Percentiles rank a stretch among this genome's conserved stretches.
Evolutionary conservation across 2,113 vertebrate species (phyloP).

Genomic region (Ariopsis seemanni): DNA sequence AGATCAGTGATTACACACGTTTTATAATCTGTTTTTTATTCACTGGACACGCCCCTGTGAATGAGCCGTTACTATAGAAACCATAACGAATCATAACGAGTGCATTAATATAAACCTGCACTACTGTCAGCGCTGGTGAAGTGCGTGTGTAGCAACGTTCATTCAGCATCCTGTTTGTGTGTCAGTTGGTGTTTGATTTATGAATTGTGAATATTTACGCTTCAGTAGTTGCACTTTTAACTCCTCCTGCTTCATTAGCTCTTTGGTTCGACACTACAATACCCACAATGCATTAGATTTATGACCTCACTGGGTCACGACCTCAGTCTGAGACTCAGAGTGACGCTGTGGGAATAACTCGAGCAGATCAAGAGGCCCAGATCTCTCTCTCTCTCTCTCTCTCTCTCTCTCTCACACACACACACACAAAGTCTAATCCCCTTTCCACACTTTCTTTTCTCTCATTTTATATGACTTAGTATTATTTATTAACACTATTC

Average conservation of each 20-base stretch:
- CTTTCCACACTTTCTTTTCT: background rate
- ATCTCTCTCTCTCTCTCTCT: background rate
- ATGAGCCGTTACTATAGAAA: too few relatives aligned
- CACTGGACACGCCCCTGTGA: too few relatives aligned
- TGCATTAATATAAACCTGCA: background rate
- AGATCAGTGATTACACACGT: too few relatives aligned
- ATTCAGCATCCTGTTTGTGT: background rate
- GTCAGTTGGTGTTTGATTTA: background rate
- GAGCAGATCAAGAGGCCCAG: background rate
- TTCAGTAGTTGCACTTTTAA: background rate
- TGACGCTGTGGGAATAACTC: constrained; percentile 4
- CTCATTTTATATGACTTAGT: background rate
- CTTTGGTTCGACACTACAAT: constrained; percentile 14
- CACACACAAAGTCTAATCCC: background rate
- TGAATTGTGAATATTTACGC: background rate
- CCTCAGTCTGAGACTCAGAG: background rate
- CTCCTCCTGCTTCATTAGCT: constrained; percentile 3
- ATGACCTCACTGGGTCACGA: constrained; percentile 13
- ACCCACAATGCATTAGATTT: constrained; percentile 28
- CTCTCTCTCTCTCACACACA: background rate
- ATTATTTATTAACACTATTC: background rate
- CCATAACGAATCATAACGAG: too few relatives aligned
- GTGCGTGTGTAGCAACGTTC: background rate
- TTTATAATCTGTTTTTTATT: too few relatives aligned
- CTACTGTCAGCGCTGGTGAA: background rate